Evolutionary conservation across 2,888 invertebrate species (phyloP), one percentile per base, ranked within the genome.

Genomic region (Sarcophaga variegata): DNA sequence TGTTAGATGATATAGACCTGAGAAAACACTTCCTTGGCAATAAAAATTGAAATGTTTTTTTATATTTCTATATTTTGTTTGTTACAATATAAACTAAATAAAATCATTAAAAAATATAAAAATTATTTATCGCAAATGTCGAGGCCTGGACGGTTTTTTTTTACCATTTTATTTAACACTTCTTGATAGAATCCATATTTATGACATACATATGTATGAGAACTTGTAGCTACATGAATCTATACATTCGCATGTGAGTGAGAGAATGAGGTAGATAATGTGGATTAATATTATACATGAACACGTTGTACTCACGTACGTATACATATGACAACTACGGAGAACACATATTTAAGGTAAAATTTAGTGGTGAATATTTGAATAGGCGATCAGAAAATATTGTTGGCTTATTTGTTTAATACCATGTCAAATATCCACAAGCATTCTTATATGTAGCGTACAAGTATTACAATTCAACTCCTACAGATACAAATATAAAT

Each of bases 311-410:
- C 54, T 71, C 25, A 14, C 63, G 63, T 25, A 25, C 70, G 63
- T 79, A 45, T 71, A 80, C 4, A 4, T 27, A 27, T 62, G 60
- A 54, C 47, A 49, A 47, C 47, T 81, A 67, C 74, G 74, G 74
- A 81, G 27, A 27, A 74, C 67, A 81, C 74, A 81, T 17, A 81
- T 74, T 81, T 67, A 81, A 81, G n/a, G 66, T 49, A 62, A 81
- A 81, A 74, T 81, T 81, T 81, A 74, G 81, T 81, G 47, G 81
- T 81, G 81, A 81, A 81, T 67, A 74, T 74, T 67, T 66, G 64
- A 80, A 71, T 71, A 80, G 80, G 80, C 45, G 49, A 64, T 14
- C 80, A 80, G 80, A 60, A 70, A 20, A 37, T 22, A 60, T 74
- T 37, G 59, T 12, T 37, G 17, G 74, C 20, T 60, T 10, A 63